Base-by-base conservation (phyloP, 2,888 invertebrate species). In the Coleophora flavipennella region DNA sequence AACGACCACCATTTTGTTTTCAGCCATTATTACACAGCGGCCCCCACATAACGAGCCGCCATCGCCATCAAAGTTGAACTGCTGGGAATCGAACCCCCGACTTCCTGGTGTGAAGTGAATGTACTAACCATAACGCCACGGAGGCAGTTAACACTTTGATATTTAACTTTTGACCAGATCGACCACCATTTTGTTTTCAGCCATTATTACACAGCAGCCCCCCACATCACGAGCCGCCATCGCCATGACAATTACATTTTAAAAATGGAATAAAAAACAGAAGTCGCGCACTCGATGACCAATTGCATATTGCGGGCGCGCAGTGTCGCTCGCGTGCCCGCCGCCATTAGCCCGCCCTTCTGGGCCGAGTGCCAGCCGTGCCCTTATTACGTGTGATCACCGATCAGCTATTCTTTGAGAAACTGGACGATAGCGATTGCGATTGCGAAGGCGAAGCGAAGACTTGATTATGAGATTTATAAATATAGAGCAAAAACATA, bases 241-340 rank as follows among this genome's bases (percentile, higher is more conserved):
- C 52, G 57, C 57, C 54, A 59, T 61, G 59, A 58, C 49, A 56
- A 59, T 60, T 59, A 55, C 56, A 51, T 58, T 20, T 55, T 53
- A 51, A 67, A 62, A 57, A 54, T 45, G 53, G 51, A 55, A 46
- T 51, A 48, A 52, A 63, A 51, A 53, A 57, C 52, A 62, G 57
- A 49, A 58, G 62, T 53, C 49, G 37, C 32, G 51, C 59, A 62
- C 59, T 70, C 62, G 62, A 63, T 65, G 63, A 68, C 76, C 78
- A 79, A 80, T 79, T 76, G 79, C 75, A 72, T 68, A 72, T 70
- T 63, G 71, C 63, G 68, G 71, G 60, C 55, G 63, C 59, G 62
- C 48, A 62, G 64, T 62, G 51, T 53, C 55, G 66, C 65, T 76
- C 67, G 80, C 79, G 78, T 80, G 78, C 62, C 60, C 42, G 47